A percentile compares a stretch with the other conserved stretches of the same genome.
Conservation (phyloP, 2,113 vertebrate species). For the Chamaea fasciata region DNA sequence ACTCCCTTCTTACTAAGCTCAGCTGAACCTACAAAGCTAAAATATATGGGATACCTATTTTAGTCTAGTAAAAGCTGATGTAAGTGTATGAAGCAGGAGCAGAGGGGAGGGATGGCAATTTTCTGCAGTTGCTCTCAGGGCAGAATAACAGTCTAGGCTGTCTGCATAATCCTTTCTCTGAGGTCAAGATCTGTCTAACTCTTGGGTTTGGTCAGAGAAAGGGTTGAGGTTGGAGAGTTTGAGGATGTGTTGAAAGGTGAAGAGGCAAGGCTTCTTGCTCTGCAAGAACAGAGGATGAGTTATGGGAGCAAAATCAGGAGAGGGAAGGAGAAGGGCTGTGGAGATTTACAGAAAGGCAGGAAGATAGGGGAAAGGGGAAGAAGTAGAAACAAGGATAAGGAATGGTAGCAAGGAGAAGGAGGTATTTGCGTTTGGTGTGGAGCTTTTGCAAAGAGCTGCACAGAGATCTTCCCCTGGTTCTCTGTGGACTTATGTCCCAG, state of each 20-base stretch:
- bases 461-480: neutral
- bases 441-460: neutral
- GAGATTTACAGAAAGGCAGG: neutral
- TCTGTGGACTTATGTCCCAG: neutral
- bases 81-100: neutral
- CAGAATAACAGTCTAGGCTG: neutral
- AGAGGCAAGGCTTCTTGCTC: neutral
- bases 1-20: neutral
- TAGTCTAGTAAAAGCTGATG: neutral
- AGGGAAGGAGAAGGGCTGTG: neutral
- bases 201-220: neutral
- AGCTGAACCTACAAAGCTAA: neutral
- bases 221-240: neutral
- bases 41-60: slow-evolving; percentile 15
- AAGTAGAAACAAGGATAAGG: neutral
- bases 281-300: neutral
- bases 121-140: neutral
- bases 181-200: neutral
- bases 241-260: neutral
- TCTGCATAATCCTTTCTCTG: neutral
- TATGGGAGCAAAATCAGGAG: neutral
- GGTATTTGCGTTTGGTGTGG: neutral
- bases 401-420: neutral
- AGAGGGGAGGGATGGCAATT: neutral
- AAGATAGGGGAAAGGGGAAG: neutral